Conservation (phyloP, 2,888 invertebrate genomes). For the Erebia ligea region DNA sequence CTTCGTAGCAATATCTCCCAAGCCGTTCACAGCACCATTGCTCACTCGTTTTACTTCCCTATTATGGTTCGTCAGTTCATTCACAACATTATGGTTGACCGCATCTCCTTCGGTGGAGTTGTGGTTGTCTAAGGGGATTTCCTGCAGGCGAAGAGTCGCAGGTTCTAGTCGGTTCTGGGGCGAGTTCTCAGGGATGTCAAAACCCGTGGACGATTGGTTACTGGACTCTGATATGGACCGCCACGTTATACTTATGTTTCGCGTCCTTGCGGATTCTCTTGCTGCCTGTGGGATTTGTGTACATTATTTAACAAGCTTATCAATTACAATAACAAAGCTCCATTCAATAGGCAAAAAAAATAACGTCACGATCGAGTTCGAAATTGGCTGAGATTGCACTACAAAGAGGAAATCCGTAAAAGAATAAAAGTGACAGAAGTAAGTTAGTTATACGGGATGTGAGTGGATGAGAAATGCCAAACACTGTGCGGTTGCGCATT, state of each 20-base stretch:
- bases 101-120: constrained; percentile 45
- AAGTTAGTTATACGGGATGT: too few species aligned
- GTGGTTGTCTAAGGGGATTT: constrained; percentile 38
- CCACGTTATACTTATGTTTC: constrained; percentile 79
- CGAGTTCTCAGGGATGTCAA: constrained; percentile 59
- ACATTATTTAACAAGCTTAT: neutral
- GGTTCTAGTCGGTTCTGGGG: constrained; percentile 47
- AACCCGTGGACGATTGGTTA: constrained; percentile 72
- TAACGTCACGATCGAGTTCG: too few species aligned
- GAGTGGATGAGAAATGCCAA: too few species aligned
- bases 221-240: constrained; percentile 77
- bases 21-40: constrained; percentile 49
- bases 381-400: too few species aligned
- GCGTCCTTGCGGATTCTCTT: constrained; percentile 60
- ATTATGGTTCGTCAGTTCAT: constrained; percentile 51
- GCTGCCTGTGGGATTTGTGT: constrained; percentile 52
- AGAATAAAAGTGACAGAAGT: too few species aligned
- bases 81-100: constrained; percentile 52
- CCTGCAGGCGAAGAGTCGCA: constrained; percentile 35
- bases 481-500: too few species aligned
- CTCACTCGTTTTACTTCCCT: constrained; percentile 40
- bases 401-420: too few species aligned
- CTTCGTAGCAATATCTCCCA: constrained; percentile 62
- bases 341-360: too few species aligned
- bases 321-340: neutral